Base-by-base conservation (phyloP, 2,888 invertebrate genomes). In the Tethea ocularis region DNA sequence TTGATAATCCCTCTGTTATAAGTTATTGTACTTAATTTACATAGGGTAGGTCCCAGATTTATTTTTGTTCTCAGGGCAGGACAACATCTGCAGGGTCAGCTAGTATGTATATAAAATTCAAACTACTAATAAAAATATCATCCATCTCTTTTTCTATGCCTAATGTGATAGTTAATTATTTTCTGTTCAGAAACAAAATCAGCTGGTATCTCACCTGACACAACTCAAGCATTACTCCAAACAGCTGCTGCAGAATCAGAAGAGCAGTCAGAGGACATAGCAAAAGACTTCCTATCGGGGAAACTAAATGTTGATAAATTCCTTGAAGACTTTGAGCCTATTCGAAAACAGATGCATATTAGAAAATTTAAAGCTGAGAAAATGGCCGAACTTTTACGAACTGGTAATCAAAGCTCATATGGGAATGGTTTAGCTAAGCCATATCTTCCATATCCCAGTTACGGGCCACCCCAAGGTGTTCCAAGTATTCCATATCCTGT, bases 331-430 rank as follows among this genome's bases (percentile, higher is more conserved):
- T 99, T 98, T 86, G 94, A 97, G 60, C 94, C 94, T 0, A 94
- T 95, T 63, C 95, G 99, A 53, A 91, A 87, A 67, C 83, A 80
- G 63, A 92, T 92, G 92, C 92, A 92, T 56, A 66, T 91, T 95
- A 94, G 98, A 56, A 96, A 97, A 81, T 96, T 99, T 13, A 99
- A 99, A 91, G 96, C 97, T 0, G 99, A 99, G 68, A 99, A 99
- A 92, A 96, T 99, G 96, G 94, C 95, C 55, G 97, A 97, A 78
- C 85, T 97, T 13, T 89, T 97, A 29, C 81, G 89, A 68, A 82
- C 85, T 51, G 86, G 89, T 3, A 82, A 67, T 61, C 87, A 87
- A 67, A 81, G 75, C 76, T 75, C 83, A 1, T 90, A 83, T 64
- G 89, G 89, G 2, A 92, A 92, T 77, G 91, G 91, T 20, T 71